Percentiles rank a stretch among this genome's conserved stretches.
Conservation (phyloP, 2,888 invertebrate genomes). For the Liopterus haemorrhoidalis region DNA sequence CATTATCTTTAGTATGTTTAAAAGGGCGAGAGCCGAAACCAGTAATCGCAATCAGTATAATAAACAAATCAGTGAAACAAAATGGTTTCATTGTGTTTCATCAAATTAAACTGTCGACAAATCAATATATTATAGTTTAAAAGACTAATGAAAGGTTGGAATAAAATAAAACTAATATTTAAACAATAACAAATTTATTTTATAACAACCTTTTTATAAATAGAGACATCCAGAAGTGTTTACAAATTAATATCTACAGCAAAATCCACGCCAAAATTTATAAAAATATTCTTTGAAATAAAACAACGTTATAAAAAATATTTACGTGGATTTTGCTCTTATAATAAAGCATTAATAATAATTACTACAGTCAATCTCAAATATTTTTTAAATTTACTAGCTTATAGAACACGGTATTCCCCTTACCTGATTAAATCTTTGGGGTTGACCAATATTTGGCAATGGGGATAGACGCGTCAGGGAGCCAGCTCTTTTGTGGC, state of each 20-base stretch:
- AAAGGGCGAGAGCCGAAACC: no score
- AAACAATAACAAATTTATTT: conserved; percentile 15
- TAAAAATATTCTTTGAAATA: neutral
- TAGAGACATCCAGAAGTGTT: conserved; percentile 21
- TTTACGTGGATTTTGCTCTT: neutral
- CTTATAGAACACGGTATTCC: conserved; percentile 35
- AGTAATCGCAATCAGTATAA: no score
- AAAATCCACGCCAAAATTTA: no score
- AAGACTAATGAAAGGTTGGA: no score
- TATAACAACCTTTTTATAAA: conserved; percentile 18
- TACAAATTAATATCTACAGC: no score
- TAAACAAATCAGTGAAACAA: no score
- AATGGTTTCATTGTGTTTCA: no score
- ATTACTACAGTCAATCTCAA: neutral
- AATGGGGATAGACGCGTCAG: conserved; percentile 46
- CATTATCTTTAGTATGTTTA: no score
- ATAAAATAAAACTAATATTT: conserved; percentile 25
- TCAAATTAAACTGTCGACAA: no score
- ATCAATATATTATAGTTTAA: no score
- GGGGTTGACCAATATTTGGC: conserved; percentile 42
- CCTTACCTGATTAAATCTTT: conserved; percentile 43
- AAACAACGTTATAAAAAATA: neutral
- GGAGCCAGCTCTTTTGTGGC: conserved; percentile 53
- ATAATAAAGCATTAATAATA: neutral
- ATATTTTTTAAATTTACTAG: neutral